A percentile compares a stretch with the other conserved stretches of the same genome.
These are phyloP conservation scores for Hirundichthys speculiger DNA, from an alignment of 2,113 vertebrate genomes.

Conservation along the genomic window DNA sequence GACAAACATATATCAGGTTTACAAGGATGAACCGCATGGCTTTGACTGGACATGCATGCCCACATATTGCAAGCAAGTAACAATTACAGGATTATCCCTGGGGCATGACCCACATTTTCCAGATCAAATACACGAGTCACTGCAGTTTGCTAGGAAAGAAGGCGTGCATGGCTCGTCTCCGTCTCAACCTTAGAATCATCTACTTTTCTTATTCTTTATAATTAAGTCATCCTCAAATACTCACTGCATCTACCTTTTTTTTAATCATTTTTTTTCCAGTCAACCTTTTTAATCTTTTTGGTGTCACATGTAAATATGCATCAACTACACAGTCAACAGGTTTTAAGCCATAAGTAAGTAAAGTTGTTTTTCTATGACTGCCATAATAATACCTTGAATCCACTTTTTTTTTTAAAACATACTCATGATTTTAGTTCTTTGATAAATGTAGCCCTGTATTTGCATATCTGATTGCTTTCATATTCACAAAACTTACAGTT, in stretches of 20 bases:
- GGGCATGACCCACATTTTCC: background rate
- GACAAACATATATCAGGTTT: conserved; percentile 6
- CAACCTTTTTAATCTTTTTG: no score
- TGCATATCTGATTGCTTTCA: background rate
- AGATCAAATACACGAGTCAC: conserved; percentile 2
- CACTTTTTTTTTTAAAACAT: no score
- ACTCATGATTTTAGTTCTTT: no score
- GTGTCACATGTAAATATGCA: background rate
- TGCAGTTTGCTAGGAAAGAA: background rate
- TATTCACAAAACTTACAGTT: background rate
- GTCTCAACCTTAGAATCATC: background rate
- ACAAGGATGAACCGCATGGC: background rate
- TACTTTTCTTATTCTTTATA: no score
- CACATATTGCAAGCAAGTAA: background rate
- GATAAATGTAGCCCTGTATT: background rate
- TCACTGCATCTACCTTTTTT: no score
- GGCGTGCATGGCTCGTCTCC: background rate
- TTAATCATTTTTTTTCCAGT: no score
- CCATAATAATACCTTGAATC: no score
- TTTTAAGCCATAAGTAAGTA: no score
- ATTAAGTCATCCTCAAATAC: no score
- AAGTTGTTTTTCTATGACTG: background rate
- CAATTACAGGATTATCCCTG: background rate
- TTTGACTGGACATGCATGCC: conserved; percentile 7
- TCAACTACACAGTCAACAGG: background rate